phyloP scores from a whole-genome alignment of 2,888 invertebrate genomes.

The Chymomyza procnemis region DNA sequence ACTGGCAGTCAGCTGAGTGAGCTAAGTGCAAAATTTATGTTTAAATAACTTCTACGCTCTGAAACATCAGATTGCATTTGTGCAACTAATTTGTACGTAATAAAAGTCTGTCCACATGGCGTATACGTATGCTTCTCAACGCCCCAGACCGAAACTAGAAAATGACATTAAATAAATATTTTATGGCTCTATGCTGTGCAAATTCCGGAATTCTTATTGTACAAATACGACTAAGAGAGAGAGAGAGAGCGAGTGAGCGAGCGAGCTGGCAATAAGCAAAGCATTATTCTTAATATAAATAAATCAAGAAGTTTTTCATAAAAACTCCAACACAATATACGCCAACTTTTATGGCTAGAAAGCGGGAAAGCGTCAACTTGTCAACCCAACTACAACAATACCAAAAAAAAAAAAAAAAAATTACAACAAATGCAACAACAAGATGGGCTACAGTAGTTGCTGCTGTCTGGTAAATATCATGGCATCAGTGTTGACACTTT shows the following conservation, averaged over 20 bases:
- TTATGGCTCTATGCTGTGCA: not conserved
- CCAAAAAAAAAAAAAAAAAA: not conserved
- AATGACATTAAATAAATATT: not conserved
- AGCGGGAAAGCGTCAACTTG: not conserved
- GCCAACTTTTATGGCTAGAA: constrained; percentile 35
- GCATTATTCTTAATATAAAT: constrained; percentile 49
- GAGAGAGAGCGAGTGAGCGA: not conserved
- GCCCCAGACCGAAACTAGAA: not conserved
- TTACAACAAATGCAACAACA: constrained; percentile 10
- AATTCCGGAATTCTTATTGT: not conserved
- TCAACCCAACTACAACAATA: not conserved
- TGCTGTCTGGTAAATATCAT: constrained; percentile 8
- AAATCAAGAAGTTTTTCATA: constrained; percentile 50
- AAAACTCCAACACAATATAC: constrained; percentile 44
- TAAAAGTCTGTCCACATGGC: not conserved
- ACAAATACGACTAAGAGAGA: not conserved
- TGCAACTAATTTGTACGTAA: not conserved
- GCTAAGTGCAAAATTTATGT: not conserved
- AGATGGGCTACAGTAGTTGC: not conserved
- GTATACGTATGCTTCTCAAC: not conserved
- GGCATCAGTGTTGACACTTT: constrained; percentile 33
- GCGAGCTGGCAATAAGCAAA: not conserved
- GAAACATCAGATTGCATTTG: not conserved
- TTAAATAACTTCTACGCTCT: not conserved
- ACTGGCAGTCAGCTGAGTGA: not conserved